Evolutionary conservation across 2,888 invertebrate genomes (phyloP).

Genomic region (Punctoribates punctum): DNA sequence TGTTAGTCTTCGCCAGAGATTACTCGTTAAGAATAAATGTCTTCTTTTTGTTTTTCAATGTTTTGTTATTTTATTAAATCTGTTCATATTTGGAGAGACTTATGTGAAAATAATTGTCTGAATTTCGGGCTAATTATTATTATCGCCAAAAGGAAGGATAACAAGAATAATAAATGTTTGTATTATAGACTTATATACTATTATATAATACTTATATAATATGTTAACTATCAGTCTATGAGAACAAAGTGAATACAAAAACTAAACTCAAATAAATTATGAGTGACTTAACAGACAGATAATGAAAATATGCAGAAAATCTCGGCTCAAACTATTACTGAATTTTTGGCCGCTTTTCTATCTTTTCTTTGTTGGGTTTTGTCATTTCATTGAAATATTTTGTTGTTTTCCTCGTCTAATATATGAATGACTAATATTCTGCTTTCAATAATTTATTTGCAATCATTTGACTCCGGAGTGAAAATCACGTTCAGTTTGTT

Average conservation of each 20-base stretch:
- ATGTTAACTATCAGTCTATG: not conserved
- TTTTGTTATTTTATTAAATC: not conserved
- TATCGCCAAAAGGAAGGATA: conserved; percentile 34
- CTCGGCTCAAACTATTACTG: no score
- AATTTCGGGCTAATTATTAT: conserved; percentile 29
- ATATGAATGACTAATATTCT: no score
- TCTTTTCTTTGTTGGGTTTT: no score
- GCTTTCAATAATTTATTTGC: no score
- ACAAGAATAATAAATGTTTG: conserved; percentile 6
- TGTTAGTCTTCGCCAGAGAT: no score
- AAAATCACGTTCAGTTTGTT: no score
- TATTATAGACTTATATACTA: not conserved
- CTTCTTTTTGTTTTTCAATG: not conserved
- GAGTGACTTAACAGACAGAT: not conserved
- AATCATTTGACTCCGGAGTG: no score
- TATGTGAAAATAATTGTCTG: conserved; percentile 25
- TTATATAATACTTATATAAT: not conserved
- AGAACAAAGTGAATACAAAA: not conserved
- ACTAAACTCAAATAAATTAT: not conserved
- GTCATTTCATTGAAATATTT: no score
- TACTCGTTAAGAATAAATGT: not conserved
- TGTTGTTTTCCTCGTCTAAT: no score
- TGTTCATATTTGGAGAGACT: not conserved
- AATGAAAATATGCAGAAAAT: not conserved
- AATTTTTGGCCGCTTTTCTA: no score